phyloP scores from a whole-genome alignment of 1,140 invertebrate species.

The Monomorium pharaonis region DNA sequence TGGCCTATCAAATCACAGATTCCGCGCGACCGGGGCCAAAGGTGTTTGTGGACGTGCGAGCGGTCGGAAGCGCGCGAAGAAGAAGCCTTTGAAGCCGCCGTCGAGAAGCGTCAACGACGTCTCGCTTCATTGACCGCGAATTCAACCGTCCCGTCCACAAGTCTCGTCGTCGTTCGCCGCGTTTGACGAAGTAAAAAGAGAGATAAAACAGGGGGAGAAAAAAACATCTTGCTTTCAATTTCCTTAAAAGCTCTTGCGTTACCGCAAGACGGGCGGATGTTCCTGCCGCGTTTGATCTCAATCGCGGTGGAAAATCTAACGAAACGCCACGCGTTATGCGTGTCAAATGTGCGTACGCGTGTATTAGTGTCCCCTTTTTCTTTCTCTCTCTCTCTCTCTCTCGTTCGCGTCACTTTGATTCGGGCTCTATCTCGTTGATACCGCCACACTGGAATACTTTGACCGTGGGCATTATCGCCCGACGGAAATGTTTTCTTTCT shows the following conservation, averaged over 20 bases:
- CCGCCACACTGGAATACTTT: slow-evolving; percentile 37
- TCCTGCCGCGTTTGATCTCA: not conserved
- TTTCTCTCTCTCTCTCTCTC: slow-evolving; percentile 16
- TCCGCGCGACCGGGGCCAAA: not conserved
- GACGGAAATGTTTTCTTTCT: slow-evolving; percentile 19
- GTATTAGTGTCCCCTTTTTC: not conserved
- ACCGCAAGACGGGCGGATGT: not conserved
- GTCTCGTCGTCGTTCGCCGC: slow-evolving; percentile 6
- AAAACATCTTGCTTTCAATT: slow-evolving; percentile 66
- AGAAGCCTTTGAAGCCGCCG: slow-evolving; percentile 30
- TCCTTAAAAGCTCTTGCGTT: slow-evolving; percentile 69
- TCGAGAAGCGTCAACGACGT: slow-evolving; percentile 62
- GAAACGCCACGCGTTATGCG: not conserved
- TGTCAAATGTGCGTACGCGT: not conserved
- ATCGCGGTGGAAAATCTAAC: slow-evolving; percentile 7
- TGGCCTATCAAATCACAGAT: slow-evolving; percentile 17
- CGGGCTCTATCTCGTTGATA: slow-evolving; percentile 53
- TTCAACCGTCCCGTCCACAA: slow-evolving; percentile 59
- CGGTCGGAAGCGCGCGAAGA: slow-evolving; percentile 2
- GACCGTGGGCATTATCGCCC: slow-evolving; percentile 13
- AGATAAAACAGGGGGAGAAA: not conserved
- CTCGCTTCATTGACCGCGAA: slow-evolving; percentile 67
- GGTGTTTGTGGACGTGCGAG: slow-evolving; percentile 3
- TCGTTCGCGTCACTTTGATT: slow-evolving; percentile 52
- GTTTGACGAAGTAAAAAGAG: slow-evolving; percentile 39